Percentiles rank a stretch among this genome's conserved stretches.
phyloP scores from a whole-genome alignment of 1,140 invertebrate species.

The Wasmannia auropunctata region DNA sequence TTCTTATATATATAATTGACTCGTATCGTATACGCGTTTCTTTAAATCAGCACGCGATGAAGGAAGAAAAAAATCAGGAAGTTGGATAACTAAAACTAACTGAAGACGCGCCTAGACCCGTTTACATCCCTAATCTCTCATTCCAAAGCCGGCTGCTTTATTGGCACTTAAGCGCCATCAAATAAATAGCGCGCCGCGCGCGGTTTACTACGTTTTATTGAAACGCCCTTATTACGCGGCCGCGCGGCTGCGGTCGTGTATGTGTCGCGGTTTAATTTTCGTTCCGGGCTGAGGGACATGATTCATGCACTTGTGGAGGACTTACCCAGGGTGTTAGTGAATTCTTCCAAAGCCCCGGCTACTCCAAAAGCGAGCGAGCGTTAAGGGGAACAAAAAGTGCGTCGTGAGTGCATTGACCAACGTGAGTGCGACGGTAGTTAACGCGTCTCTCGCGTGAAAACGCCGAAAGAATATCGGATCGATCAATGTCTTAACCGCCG shows the following conservation, averaged over 20 bases:
- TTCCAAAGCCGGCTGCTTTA: conserved; percentile 23
- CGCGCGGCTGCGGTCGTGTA: neutral
- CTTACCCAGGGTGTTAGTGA: conserved; percentile 83
- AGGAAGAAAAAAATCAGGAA: neutral
- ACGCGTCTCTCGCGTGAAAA: conserved; percentile 33
- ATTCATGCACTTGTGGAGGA: conserved; percentile 60
- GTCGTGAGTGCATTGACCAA: conserved; percentile 52
- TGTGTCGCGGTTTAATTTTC: conserved; percentile 69
- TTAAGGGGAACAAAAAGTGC: conserved; percentile 69
- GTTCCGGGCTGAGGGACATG: conserved; percentile 29
- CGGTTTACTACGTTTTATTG: conserved; percentile 42
- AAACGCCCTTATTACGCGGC: conserved; percentile 22
- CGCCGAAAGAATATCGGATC: conserved; percentile 34
- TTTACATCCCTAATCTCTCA: conserved; percentile 1
- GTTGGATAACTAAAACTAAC: neutral
- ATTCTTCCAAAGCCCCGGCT: conserved; percentile 82
- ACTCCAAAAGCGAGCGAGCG: conserved; percentile 80
- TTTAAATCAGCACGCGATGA: neutral
- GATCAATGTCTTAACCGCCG: conserved; percentile 1
- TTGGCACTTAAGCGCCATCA: conserved; percentile 45
- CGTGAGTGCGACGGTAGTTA: conserved; percentile 34
- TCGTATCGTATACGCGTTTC: conserved; percentile 36
- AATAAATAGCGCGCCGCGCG: conserved; percentile 33
- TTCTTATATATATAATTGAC: conserved; percentile 61
- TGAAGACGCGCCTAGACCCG: neutral